phyloP scores from a whole-genome alignment of 2,888 invertebrate species.

The Pristionchus maxplancki region DNA sequence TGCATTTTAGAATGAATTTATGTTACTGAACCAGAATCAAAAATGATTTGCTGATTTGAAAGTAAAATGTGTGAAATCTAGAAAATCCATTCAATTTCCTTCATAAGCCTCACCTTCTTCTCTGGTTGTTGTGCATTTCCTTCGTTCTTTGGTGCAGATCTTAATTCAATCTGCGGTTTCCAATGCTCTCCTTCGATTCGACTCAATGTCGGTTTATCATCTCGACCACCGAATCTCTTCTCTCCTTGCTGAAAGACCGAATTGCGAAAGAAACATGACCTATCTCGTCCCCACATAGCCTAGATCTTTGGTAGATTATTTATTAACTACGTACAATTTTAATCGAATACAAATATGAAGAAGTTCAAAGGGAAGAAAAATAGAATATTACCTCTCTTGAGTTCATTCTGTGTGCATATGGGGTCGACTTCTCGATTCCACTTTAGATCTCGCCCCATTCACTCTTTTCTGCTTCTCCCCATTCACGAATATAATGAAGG shows the following conservation, averaged over 20 bases:
- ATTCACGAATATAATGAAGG: conserved; percentile 45
- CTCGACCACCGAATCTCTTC: conserved; percentile 28
- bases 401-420: conserved; percentile 30
- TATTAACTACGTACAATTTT: neutral
- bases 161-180: conserved; percentile 8
- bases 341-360: neutral
- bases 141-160: neutral
- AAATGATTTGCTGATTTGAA: too few species aligned
- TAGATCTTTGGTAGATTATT: too few species aligned
- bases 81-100: neutral
- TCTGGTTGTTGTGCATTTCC: neutral
- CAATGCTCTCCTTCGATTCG: conserved; percentile 40
- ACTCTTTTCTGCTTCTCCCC: conserved; percentile 24
- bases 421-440: conserved; percentile 38
- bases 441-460: conserved; percentile 41
- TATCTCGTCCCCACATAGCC: too few species aligned
- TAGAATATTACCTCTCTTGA: conserved; percentile 17
- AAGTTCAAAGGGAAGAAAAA: neutral
- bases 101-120: neutral
- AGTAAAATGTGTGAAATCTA: neutral
- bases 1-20: neutral
- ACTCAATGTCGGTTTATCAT: conserved; percentile 2
- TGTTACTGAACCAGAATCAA: too few species aligned
- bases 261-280: neutral
- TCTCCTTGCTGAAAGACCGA: neutral